phyloP scores from a whole-genome alignment of 2,797 vertebrate species.

The Scyliorhinus canicula region DNA sequence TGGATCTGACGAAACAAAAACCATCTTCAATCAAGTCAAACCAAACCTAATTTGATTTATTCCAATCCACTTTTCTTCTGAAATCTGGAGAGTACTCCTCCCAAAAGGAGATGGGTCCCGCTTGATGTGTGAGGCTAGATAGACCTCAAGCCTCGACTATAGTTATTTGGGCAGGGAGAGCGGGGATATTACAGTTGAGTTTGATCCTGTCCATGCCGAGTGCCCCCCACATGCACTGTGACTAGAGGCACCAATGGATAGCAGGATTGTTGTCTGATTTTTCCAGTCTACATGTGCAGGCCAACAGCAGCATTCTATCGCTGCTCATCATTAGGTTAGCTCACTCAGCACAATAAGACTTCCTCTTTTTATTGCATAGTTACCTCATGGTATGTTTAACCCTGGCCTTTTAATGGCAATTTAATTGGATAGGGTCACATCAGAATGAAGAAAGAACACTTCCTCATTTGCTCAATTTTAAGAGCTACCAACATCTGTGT shows the following conservation, averaged over 20 bases:
- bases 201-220: not conserved
- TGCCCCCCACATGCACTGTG: too few species aligned
- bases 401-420: not conserved
- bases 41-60: not conserved
- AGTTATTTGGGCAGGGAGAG: not conserved
- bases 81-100: not conserved
- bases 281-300: not conserved
- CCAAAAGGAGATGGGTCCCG: not conserved
- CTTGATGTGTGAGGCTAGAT: not conserved
- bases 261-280: not conserved
- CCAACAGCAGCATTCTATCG: not conserved
- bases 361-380: not conserved
- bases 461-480: not conserved
- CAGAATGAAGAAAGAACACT: not conserved
- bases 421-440: not conserved
- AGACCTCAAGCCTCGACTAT: not conserved
- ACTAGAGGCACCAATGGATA: not conserved
- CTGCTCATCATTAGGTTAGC: not conserved
- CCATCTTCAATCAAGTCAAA: not conserved
- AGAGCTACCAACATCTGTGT: not conserved
- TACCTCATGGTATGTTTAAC: not conserved
- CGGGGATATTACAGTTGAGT: not conserved
- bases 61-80: not conserved
- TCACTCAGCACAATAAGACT: not conserved
- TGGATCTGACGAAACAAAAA: not conserved